These are phyloP conservation scores for Spialia ferax DNA, from an alignment of 2,888 invertebrate genomes.

Conservation along the genomic window DNA sequence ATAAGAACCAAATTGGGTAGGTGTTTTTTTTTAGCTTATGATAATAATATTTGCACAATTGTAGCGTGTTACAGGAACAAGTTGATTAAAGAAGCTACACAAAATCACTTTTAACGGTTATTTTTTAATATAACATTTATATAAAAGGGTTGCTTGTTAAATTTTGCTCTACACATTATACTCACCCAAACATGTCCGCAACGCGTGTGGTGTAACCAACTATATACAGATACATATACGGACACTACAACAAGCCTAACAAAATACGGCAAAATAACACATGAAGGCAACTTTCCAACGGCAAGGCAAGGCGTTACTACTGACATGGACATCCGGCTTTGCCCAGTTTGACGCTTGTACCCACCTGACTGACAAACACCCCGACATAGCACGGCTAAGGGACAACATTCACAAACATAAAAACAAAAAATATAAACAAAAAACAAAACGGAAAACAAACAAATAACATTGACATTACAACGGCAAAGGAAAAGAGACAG, in stretches of 20 bases:
- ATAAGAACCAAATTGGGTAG: background rate
- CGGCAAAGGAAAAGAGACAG: constrained; percentile 72
- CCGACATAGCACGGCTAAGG: constrained; percentile 68
- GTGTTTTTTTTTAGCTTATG: constrained; percentile 36
- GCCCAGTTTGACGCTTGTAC: constrained; percentile 77
- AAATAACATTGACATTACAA: constrained; percentile 72
- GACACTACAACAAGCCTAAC: constrained; percentile 84
- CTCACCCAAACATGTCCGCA: constrained; percentile 68
- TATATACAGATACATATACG: constrained; percentile 69
- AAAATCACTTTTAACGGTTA: constrained; percentile 60
- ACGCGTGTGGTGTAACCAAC: constrained; percentile 54
- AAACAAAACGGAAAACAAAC: constrained; percentile 57
- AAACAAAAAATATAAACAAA: constrained; percentile 59
- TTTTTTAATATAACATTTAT: constrained; percentile 45
- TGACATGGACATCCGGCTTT: constrained; percentile 56
- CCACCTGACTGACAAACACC: constrained; percentile 72
- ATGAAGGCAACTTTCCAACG: constrained; percentile 68
- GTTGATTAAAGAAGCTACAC: constrained; percentile 71
- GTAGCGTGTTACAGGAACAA: constrained; percentile 54
- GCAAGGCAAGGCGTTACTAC: constrained; percentile 77
- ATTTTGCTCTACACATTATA: constrained; percentile 60
- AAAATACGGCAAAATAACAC: constrained; percentile 80
- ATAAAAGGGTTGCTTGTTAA: constrained; percentile 56
- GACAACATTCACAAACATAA: constrained; percentile 76
- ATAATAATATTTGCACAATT: constrained; percentile 71